These are phyloP conservation scores for Dastarcus helophoroides DNA, from an alignment of 2,888 invertebrate species.

Conservation along the genomic window DNA sequence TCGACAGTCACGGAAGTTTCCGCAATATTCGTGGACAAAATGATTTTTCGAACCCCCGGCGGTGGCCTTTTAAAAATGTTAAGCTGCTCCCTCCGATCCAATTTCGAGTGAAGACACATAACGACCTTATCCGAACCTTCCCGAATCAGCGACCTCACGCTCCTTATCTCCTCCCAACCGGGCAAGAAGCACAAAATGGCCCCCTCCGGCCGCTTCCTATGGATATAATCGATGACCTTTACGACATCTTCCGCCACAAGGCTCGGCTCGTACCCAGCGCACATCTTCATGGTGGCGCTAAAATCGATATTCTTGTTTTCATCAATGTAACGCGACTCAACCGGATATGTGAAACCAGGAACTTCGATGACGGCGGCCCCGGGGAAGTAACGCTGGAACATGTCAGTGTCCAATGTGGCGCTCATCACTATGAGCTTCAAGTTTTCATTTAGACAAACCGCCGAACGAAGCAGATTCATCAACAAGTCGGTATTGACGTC, in stretches of 20 bases:
- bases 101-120: slow-evolving; percentile 37
- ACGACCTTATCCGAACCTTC: slow-evolving; percentile 18
- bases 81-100: slow-evolving; percentile 43
- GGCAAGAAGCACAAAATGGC: slow-evolving; percentile 65
- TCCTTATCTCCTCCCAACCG: slow-evolving; percentile 60
- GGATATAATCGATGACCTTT: slow-evolving; percentile 44
- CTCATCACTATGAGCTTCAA: slow-evolving; percentile 60
- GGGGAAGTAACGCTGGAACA: slow-evolving; percentile 47
- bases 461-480: slow-evolving; percentile 46
- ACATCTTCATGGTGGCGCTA: slow-evolving; percentile 31
- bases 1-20: slow-evolving; percentile 64
- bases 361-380: slow-evolving; percentile 33
- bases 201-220: slow-evolving; percentile 46
- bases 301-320: slow-evolving; percentile 24
- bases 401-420: slow-evolving; percentile 53
- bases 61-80: slow-evolving; percentile 44
- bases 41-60: slow-evolving; percentile 49
- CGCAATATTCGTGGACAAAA: slow-evolving; percentile 59
- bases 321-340: slow-evolving; percentile 44
- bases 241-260: slow-evolving; percentile 42
- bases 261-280: slow-evolving; percentile 31
- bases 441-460: slow-evolving; percentile 41
- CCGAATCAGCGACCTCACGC: slow-evolving; percentile 35
- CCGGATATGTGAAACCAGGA: slow-evolving; percentile 47
- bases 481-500: slow-evolving; percentile 57